A percentile compares a stretch with the other conserved stretches of the same genome.
Evolutionary conservation across 2,888 invertebrate species (phyloP).

Genomic region (Nomada lathburiana): DNA sequence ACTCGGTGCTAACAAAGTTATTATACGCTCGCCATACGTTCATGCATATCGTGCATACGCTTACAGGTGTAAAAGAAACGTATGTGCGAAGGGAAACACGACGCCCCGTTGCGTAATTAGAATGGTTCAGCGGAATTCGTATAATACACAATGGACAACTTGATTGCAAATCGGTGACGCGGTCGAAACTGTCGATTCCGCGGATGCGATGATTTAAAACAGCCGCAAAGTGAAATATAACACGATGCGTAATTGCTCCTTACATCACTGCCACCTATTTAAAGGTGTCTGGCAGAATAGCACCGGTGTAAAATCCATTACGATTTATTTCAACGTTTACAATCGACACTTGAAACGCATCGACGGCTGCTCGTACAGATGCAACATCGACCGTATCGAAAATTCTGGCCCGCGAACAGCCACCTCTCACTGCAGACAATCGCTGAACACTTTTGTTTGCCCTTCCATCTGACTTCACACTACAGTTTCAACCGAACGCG

Average conservation of each 20-base stretch:
- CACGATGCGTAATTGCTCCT: neutral
- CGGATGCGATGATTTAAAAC: conserved; percentile 28
- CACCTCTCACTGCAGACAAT: conserved; percentile 11
- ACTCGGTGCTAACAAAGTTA: conserved; percentile 13
- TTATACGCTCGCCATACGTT: neutral
- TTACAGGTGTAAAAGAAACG: neutral
- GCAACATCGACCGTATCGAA: neutral
- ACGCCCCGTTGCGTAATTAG: conserved; percentile 27
- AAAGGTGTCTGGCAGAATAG: neutral
- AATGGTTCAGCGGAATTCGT: conserved; percentile 8
- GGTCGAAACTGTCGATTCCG: conserved; percentile 29
- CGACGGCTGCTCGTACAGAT: neutral
- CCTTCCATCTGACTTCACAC: neutral
- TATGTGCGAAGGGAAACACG: conserved; percentile 3
- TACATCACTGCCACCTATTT: neutral
- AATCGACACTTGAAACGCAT: neutral
- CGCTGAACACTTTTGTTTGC: neutral
- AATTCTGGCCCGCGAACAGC: conserved; percentile 9
- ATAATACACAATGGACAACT: conserved; percentile 36
- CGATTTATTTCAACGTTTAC: neutral
- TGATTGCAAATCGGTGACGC: conserved; percentile 34
- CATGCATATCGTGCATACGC: neutral
- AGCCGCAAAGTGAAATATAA: neutral
- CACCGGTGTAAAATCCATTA: neutral
- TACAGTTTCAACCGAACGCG: too few species aligned